These are phyloP conservation scores for Ganaspis brasiliensis DNA, from an alignment of 2,888 invertebrate species.

Conservation along the genomic window DNA sequence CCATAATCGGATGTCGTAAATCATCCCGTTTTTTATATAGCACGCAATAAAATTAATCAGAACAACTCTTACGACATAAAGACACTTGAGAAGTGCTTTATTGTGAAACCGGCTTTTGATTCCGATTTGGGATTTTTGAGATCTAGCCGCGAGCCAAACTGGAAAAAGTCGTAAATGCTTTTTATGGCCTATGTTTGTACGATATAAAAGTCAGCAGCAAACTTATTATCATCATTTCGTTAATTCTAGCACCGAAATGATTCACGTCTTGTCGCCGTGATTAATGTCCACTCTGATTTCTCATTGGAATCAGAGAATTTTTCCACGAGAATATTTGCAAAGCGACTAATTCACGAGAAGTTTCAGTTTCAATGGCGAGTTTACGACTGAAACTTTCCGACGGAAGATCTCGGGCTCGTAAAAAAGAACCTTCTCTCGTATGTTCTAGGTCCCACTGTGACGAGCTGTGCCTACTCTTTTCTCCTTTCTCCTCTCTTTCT, in stretches of 20 bases:
- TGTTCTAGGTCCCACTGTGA: slow-evolving; percentile 30
- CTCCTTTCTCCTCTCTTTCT: slow-evolving; percentile 32
- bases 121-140: slow-evolving; percentile 13
- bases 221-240: slow-evolving; percentile 41
- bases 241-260: slow-evolving; percentile 34
- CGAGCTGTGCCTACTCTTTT: slow-evolving; percentile 9
- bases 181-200: slow-evolving; percentile 41
- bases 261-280: slow-evolving; percentile 8
- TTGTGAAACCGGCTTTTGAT: slow-evolving; percentile 39
- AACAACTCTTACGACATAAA: slow-evolving; percentile 40
- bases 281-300: too few relatives aligned
- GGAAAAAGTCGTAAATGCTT: slow-evolving; percentile 39
- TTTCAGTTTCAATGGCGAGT: background rate
- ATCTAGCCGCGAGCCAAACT: slow-evolving; percentile 41
- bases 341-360: background rate
- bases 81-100: slow-evolving; percentile 1
- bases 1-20: slow-evolving; percentile 19
- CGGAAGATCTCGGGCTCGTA: slow-evolving; percentile 38
- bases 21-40: slow-evolving; percentile 2
- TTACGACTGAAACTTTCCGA: slow-evolving; percentile 28
- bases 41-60: slow-evolving; percentile 41
- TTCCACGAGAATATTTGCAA: background rate
- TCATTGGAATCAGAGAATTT: background rate
- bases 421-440: slow-evolving; percentile 18
- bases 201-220: slow-evolving; percentile 35